Base-by-base conservation (phyloP, 2,888 invertebrate species). In the Lithophane ornitopus region DNA sequence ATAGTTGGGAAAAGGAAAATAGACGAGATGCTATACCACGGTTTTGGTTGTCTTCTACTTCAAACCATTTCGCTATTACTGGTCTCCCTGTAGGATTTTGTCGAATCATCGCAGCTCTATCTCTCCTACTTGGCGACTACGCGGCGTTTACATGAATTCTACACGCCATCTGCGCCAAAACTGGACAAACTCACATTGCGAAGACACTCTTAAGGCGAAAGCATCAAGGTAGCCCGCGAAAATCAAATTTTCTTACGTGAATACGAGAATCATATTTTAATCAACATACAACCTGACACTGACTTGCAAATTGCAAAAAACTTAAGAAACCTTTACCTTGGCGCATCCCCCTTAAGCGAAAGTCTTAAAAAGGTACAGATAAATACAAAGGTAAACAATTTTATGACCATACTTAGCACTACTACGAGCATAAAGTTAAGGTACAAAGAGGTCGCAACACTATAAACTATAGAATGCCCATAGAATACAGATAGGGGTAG, bases 401-500 rank as follows among this genome's bases (percentile, higher is more conserved):
- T 81, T 58, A 67, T 52, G 44, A 19, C 26, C 19, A n/a, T 52
- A 58, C 66, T 62, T 63, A 76, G n/a, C 22, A 52, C 28, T 58
- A 63, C 59, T 71, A 28, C 61, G 28, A 46, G 52, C 58, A 70
- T 78, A 84, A 78, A 76, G 46, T 34, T 58, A 28, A 16, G 77
- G 58, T 80, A 77, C 69, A 56, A 81, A 85, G 78, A 90, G 90
- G 89, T 82, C 81, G 63, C 67, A 69, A 56, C 67, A 59, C 65
- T 76, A 82, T 76, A 80, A 74, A 72, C 70, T 49, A 39, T 58
- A 67, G 58, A 88, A 87, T 89, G 89, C 78, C 81, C 83, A 80
- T 87, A 81, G 94, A 89, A 94, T 94, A 93, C 90, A 91, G 90
- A 94, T 92, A 74, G 72, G 52, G 54, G 70, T 73, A 87, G 92